Evolutionary conservation across 2,113 vertebrate species (phyloP), one percentile per base, ranked within the genome.

Genomic region (Strix uralensis): DNA sequence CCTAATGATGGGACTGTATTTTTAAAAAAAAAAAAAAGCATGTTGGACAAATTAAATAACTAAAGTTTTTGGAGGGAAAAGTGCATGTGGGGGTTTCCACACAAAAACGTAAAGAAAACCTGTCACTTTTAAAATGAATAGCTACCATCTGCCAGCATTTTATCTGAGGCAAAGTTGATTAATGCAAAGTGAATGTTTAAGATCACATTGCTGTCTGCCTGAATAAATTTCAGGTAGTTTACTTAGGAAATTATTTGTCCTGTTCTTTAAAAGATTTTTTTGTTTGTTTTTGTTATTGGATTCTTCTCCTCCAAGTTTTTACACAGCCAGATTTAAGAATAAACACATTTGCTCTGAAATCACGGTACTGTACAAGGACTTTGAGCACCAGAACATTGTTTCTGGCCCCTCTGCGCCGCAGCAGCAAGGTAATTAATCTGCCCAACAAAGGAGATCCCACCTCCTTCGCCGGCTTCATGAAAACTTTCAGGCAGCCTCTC

Each of bases 91-190:
- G 95, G 96, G 94, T 96, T 96, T 97, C 92, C 91, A 94, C 73
- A 90, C 85, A 96, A 96, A 96, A 97, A 93, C 47, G 32, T 96
- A 97, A 96, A 95, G 92, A 97, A 98, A 98, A 97, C 94, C 87
- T 96, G 98, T 96, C 93, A 97, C 92, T 97, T 90, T 96, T 96
- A 87, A 98, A 98, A 96, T 94, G 91, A 96, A 98, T 97, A 96
- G 97, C 95, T 97, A 96, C 97, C 97, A 98, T 98, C 98, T 98
- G 98, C 89, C 97, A 97, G 86, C 86, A 86, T 97, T 98, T 98
- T 96, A 98, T 98, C 95, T 92, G 96, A 97, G 94, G 93, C 97
- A 97, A 98, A 97, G 93, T 90, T 97, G 96, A 97, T 95, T 97
- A 94, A 97, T 97, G 95, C 94, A 90, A 97, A 97, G 88, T 78